Conservation (phyloP, 2,888 invertebrate genomes). For the Temnothorax ravouxi region DNA sequence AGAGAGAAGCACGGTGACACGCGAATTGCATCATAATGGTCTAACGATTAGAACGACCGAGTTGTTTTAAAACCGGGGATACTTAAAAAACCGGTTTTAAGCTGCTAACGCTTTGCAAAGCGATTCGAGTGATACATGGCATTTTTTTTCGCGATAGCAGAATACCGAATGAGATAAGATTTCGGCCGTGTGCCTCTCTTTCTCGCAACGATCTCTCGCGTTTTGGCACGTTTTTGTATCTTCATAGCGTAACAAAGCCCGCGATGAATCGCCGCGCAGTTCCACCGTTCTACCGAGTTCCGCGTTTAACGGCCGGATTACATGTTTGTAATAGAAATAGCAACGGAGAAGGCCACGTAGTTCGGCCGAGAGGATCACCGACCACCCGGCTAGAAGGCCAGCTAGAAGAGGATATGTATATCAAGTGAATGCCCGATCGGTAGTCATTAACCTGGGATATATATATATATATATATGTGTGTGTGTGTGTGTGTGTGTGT, state of each 20-base stretch:
- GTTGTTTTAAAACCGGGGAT: neutral
- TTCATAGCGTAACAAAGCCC: constrained; percentile 34
- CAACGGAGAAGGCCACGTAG: constrained; percentile 42
- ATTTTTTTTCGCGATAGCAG: neutral
- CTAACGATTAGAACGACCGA: neutral
- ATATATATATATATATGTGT: neutral
- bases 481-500: no score
- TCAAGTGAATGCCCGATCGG: constrained; percentile 36
- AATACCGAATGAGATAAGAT: neutral
- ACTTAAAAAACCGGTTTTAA: constrained; percentile 5
- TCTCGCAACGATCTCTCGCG: neutral
- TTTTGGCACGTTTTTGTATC: constrained; percentile 52
- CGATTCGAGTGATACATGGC: neutral
- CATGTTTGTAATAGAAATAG: constrained; percentile 68
- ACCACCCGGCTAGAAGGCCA: constrained; percentile 39
- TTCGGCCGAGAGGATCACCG: constrained; percentile 27
- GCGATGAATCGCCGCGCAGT: constrained; percentile 25
- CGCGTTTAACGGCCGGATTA: constrained; percentile 21
- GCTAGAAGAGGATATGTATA: constrained; percentile 30
- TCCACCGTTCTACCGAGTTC: constrained; percentile 35
- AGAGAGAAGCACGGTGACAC: neutral
- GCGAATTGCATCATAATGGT: constrained; percentile 35
- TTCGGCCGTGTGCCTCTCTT: neutral
- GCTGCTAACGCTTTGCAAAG: neutral
- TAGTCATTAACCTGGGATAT: constrained; percentile 9